Conservation (phyloP, 2,888 invertebrate genomes). For the Nomada fucata region DNA sequence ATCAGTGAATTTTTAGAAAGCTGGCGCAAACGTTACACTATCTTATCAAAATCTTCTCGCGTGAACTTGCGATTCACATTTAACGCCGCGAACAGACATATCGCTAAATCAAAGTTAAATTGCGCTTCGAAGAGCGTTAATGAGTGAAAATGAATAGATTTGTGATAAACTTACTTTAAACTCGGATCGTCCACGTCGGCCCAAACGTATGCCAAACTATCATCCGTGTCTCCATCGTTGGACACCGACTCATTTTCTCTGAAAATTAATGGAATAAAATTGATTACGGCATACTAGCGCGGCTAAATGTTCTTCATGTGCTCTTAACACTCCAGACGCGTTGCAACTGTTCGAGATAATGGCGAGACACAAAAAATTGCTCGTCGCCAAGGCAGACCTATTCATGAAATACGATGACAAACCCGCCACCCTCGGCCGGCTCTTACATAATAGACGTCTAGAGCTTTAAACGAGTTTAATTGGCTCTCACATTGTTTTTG, state of each 20-base stretch:
- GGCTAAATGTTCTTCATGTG: not conserved
- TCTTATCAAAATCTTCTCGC: slow-evolving; percentile 39
- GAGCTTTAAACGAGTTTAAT: slow-evolving; percentile 75
- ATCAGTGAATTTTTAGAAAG: slow-evolving; percentile 14
- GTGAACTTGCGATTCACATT: not conserved
- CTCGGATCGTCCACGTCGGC: slow-evolving; percentile 26
- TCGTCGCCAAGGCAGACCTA: slow-evolving; percentile 33
- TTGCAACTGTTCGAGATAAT: slow-evolving; percentile 22
- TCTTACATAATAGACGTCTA: slow-evolving; percentile 71
- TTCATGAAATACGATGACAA: slow-evolving; percentile 55
- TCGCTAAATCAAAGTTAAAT: no score
- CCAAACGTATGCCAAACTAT: slow-evolving; percentile 36
- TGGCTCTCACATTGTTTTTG: slow-evolving; percentile 65
- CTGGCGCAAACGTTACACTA: not conserved
- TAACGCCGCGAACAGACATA: not conserved
- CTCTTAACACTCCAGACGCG: not conserved
- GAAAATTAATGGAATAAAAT: not conserved
- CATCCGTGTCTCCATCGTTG: slow-evolving; percentile 1
- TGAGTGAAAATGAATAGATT: not conserved
- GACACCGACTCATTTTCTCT: not conserved
- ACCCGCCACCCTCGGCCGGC: slow-evolving; percentile 62
- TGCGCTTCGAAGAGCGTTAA: no score
- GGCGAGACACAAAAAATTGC: slow-evolving; percentile 49
- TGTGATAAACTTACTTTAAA: slow-evolving; percentile 45
- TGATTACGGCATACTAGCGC: not conserved